Evolutionary conservation across 2,888 invertebrate genomes (phyloP), one percentile per base, ranked within the genome.

Genomic region (Clistopyga incitator): DNA sequence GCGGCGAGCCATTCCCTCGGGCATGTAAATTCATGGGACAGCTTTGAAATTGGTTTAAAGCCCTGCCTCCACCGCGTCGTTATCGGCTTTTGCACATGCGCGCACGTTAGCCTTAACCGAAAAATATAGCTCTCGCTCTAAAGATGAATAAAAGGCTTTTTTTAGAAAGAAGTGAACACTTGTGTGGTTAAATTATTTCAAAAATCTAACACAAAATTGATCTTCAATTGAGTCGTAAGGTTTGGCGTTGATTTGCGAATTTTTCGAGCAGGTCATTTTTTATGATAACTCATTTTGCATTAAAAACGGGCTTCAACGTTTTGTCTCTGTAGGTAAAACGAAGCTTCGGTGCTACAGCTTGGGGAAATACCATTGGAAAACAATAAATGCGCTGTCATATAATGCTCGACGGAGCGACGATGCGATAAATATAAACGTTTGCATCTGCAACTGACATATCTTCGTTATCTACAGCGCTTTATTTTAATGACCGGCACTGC

Each of bases 41-140:
- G 84, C 81, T 84, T 78, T 80, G 75, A 85, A 86, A 86, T 86
- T 85, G 86, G 84, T 84, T 84, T 82, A 85, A 84, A 84, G 82
- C 85, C 82, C 78, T 78, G 78, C 77, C 76, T 82, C 75, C 79
- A 70, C 81, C 80, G 78, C 74, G 78, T 78, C 80, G 84, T 82
- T 78, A 82, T 78, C 82, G 74, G 82, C 82, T 82, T 82, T 67
- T 68, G 78, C 74, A 68, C 74, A 82, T 82, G 68, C 61, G 59
- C 67, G 70, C 71, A 18, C 52, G 68, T 68, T 75, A 81, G 70
- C 78, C 78, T 34, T 34, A 61, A 61, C 34, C 34, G n/a, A 18
- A 15, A 61, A 61, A 61, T 61, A 61, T 34, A 34, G 61, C 34
- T 29, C 18, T n/a, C 4, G 34, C 34, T 61, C 34, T 61, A 34